phyloP scores from a whole-genome alignment of 2,113 vertebrate genomes.

The Boleophthalmus pectinirostris region DNA sequence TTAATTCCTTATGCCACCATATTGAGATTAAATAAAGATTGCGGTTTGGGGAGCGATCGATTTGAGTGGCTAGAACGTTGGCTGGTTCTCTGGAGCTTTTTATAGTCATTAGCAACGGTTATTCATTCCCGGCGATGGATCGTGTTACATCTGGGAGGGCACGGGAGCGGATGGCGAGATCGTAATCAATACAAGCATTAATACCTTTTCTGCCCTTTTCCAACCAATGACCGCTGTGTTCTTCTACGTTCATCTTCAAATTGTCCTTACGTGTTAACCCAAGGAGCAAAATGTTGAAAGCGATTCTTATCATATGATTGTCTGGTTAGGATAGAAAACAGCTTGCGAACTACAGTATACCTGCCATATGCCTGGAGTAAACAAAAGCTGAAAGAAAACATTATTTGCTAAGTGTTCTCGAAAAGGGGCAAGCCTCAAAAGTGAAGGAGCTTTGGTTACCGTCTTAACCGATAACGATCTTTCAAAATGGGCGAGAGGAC shows the following conservation, averaged over 20 bases:
- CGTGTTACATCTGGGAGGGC: conserved; percentile 69
- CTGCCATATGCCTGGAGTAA: conserved; percentile 66
- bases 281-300: conserved; percentile 18
- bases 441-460: conserved; percentile 68
- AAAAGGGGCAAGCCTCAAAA: conserved; percentile 34
- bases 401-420: conserved; percentile 52
- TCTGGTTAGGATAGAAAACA: conserved; percentile 36
- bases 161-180: conserved; percentile 51
- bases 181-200: conserved; percentile 70
- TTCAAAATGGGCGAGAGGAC: conserved; percentile 54
- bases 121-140: conserved; percentile 70
- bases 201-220: conserved; percentile 40
- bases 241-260: conserved; percentile 35
- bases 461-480: conserved; percentile 74
- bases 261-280: conserved; percentile 37
- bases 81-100: conserved; percentile 67
- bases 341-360: conserved; percentile 54
- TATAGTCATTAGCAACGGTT: conserved; percentile 73
- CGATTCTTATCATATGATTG: conserved; percentile 42
- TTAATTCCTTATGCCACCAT: conserved; percentile 67
- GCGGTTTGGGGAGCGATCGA: conserved; percentile 66
- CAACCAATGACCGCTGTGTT: conserved; percentile 30
- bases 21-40: conserved; percentile 71
- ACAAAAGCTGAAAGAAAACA: conserved; percentile 64
- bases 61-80: conserved; percentile 61